These are phyloP conservation scores for Alouatta palliata DNA, from an alignment of 2,113 vertebrate species.

Conservation along the genomic window DNA sequence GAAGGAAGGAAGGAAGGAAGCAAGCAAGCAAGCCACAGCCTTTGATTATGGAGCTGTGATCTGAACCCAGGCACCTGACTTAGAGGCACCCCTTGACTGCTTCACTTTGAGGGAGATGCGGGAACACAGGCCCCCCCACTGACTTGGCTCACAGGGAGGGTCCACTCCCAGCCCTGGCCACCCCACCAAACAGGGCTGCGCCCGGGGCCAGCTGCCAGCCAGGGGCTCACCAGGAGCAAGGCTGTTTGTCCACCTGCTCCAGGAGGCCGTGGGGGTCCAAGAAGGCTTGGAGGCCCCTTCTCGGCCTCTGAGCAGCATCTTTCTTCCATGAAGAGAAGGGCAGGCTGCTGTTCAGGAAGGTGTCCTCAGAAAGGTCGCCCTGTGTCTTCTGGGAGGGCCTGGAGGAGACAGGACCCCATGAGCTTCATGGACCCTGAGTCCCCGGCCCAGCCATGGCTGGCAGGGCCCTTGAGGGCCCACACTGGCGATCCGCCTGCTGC, in stretches of 20 bases:
- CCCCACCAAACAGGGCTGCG: background rate
- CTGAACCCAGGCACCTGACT: background rate
- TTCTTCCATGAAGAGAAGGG: background rate
- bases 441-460: background rate
- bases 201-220: rapidly evolving
- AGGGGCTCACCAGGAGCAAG: slow-evolving; percentile 13
- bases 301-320: background rate
- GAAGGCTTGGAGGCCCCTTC: background rate
- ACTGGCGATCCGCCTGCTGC: background rate
- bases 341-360: background rate
- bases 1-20: background rate
- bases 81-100: background rate
- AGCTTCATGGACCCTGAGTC: rapidly evolving
- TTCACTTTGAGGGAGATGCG: background rate
- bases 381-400: background rate
- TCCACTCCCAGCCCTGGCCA: background rate
- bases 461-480: background rate
- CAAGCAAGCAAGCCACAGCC: too few relatives aligned
- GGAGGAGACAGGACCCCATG: background rate
- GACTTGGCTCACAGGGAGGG: too few relatives aligned
- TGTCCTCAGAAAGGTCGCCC: background rate
- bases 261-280: background rate
- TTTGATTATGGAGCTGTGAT: background rate
- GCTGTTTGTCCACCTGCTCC: background rate
- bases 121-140: background rate